Conservation (phyloP, 2,113 vertebrate genomes). For the Miniopterus natalensis region DNA sequence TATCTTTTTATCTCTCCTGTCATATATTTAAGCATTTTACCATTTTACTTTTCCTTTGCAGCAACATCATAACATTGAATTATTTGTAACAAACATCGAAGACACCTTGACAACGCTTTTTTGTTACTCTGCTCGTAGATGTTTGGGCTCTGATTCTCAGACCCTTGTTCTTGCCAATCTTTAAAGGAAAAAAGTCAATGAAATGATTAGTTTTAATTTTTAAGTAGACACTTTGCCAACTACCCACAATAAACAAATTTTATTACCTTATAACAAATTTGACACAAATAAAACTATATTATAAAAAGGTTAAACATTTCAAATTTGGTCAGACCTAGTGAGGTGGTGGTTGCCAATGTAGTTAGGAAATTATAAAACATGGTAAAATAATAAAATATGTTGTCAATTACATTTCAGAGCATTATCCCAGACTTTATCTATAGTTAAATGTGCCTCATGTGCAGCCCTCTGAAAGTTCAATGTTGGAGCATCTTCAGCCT, state of each 20-base stretch:
- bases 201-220: not conserved
- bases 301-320: not conserved
- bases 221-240: not conserved
- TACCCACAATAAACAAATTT: slow-evolving; percentile 1
- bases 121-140: not conserved
- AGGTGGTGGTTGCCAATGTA: not conserved
- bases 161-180: not conserved
- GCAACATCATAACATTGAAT: not conserved
- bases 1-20: not conserved
- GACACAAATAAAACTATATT: not conserved
- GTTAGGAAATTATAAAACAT: not conserved
- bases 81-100: not conserved
- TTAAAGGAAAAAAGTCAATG: not conserved
- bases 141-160: not conserved
- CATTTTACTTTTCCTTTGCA: not conserved
- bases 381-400: not conserved
- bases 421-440: not conserved
- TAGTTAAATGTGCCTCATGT: not conserved
- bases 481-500: not conserved
- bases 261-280: not conserved
- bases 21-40: not conserved
- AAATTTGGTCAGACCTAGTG: not conserved
- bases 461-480: not conserved
- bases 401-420: not conserved
- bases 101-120: not conserved